A percentile compares a stretch with the other conserved stretches of the same genome.
Evolutionary conservation across 1,140 invertebrate genomes (phyloP).

Genomic region (Olivierus martensii): DNA sequence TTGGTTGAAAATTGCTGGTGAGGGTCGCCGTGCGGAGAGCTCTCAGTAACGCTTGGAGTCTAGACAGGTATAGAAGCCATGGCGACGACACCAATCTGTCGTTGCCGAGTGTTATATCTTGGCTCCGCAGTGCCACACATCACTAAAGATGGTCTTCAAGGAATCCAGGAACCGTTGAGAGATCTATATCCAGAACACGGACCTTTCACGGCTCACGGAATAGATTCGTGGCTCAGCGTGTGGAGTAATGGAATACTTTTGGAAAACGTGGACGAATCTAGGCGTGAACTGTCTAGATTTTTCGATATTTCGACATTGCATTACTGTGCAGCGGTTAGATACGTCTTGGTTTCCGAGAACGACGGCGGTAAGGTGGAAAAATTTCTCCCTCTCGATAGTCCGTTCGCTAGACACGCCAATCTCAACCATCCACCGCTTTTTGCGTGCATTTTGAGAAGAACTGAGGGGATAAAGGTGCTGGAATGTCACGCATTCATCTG

Average conservation of each 20-base stretch:
- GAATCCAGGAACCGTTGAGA: slow-evolving; percentile 90
- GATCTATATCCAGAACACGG: slow-evolving; percentile 92
- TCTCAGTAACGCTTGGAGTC: too few relatives aligned
- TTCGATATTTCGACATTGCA: slow-evolving; percentile 94
- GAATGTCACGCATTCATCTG: slow-evolving; percentile 99
- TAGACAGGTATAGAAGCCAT: too few relatives aligned
- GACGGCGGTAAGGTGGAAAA: slow-evolving; percentile 44
- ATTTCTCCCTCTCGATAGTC: slow-evolving; percentile 91
- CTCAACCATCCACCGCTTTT: slow-evolving; percentile 79
- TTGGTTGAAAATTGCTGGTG: too few relatives aligned
- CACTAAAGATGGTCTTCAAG: slow-evolving; percentile 95
- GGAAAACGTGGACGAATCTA: slow-evolving; percentile 92
- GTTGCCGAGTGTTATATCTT: slow-evolving; percentile 93
- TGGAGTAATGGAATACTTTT: slow-evolving; percentile 92
- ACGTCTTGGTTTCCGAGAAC: slow-evolving; percentile 44
- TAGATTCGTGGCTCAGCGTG: slow-evolving; percentile 93
- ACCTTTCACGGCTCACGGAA: slow-evolving; percentile 56
- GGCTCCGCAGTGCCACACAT: slow-evolving; percentile 94
- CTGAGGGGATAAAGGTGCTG: slow-evolving; percentile 92
- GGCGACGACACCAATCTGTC: slow-evolving; percentile 70
- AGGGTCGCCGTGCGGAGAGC: too few relatives aligned
- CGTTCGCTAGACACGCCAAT: slow-evolving; percentile 69
- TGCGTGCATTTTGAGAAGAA: slow-evolving; percentile 85
- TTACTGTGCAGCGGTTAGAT: slow-evolving; percentile 93
- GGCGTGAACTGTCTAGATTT: slow-evolving; percentile 86